Base-by-base conservation (phyloP, 2,888 invertebrate species). In the Heliconius erato region DNA sequence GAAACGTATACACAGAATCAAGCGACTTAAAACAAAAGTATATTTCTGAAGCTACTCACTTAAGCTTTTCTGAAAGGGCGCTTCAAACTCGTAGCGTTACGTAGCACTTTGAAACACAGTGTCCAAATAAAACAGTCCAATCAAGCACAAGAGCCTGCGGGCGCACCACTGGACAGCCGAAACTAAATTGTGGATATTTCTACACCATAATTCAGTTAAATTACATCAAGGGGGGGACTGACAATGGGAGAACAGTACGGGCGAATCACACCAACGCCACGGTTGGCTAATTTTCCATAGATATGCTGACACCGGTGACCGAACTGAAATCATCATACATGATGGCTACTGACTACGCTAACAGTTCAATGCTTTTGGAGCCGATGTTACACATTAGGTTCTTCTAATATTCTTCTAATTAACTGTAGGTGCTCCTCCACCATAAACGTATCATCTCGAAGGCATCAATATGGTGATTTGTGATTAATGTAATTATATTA, bases 241-340 rank as follows among this genome's bases (percentile, higher is more conserved):
- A 96, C 96, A 96, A 96, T 95, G 89, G 94, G 91, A 94, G 93
- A 94, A 92, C 94, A 95, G 94, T 94, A 95, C 95, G 94, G 93
- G 94, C 95, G 94, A 95, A 95, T 96, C 95, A 95, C 94, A 95
- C 95, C 94, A 94, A 92, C 93, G 94, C 89, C 89, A 95, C 95
- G 95, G 93, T 90, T 94, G 93, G 95, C 93, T 94, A 91, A 94
- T 92, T 94, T 91, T 92, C 92, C 94, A 95, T 95, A 92, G 92
- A 88, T 91, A 90, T 68, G 72, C 88, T 89, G 89, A 90, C 90
- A 90, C 90, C 90, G 89, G 89, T 92, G 91, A 91, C 91, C 91
- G 90, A 90, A 92, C 92, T 88, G 90, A 91, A 91, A 94, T 93
- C 89, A 90, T 90, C 87, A 88, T 90, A 91, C 91, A 91, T 91